Evolutionary conservation across 2,888 invertebrate genomes (phyloP).

Genomic region (Dysmachus trigonus): DNA sequence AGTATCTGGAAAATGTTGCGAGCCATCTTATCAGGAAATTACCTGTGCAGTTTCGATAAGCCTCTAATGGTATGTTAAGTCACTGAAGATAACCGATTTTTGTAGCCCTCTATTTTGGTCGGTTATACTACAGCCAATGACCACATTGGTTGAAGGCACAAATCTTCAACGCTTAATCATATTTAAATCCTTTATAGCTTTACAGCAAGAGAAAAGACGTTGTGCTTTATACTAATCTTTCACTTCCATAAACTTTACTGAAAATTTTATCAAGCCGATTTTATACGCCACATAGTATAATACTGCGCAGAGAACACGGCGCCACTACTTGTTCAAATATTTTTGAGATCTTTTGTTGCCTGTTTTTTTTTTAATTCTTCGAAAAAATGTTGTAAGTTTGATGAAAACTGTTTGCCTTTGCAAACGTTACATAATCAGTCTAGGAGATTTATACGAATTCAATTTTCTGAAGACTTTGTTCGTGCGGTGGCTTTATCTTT

Average conservation of each 20-base stretch:
- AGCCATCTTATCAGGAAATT: background rate
- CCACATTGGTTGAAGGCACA: background rate
- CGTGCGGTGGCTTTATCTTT: background rate
- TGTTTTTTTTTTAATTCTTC: background rate
- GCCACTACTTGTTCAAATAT: background rate
- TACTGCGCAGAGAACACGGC: background rate
- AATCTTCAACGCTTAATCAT: background rate
- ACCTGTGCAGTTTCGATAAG: slow-evolving; percentile 15
- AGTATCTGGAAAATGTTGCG: background rate
- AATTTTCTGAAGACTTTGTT: background rate
- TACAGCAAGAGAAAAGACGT: background rate
- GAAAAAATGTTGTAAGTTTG: background rate
- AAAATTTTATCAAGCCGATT: background rate
- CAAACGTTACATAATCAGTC: background rate
- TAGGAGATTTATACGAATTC: background rate
- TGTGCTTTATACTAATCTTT: background rate
- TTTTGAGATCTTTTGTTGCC: background rate
- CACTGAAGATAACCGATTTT: background rate
- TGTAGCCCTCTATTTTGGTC: background rate
- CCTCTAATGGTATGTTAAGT: background rate
- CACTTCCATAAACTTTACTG: background rate
- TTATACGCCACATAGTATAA: background rate
- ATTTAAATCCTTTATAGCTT: background rate
- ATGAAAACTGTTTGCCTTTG: background rate
- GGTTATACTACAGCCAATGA: background rate